Base-by-base conservation (phyloP, 2,797 vertebrate genomes). In the Nannoperca australis region DNA sequence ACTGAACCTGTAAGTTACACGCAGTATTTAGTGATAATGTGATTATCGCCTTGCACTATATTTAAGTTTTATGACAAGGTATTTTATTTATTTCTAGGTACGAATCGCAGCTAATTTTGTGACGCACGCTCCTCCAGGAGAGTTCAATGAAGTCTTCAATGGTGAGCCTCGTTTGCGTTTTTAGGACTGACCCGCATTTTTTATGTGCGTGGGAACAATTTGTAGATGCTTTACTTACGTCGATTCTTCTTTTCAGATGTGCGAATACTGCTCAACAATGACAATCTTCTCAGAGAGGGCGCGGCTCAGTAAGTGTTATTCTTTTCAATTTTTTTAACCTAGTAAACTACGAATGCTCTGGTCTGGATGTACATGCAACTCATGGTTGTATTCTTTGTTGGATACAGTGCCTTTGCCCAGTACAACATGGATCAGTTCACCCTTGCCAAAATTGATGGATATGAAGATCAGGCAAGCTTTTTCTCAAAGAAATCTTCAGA, bases 401-500 rank as follows among this genome's bases (percentile, higher is more conserved):
- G 13, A 58, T 74, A 72, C 88, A 99, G 98, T 90, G 97, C 97
- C 18, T 98, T 99, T 94, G 97, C 97, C 84, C 97, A 98, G 88
- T 99, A 98, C 89, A 98, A 99, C 91, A 99, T 98, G 97, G 98
- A 99, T 92, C 97, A 99, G 94, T 99, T 99, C 92, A 97, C 95
- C 5, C 95, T 95, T 0, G 97, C 96, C 91, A 98, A 96, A 94
- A 94, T 98, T 90, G 96, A 97, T 73, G 97, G 96, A 56, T 97
- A 95, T 68, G 97, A 99, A 40, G 97, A 98, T 81, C 96, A 96
- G 96, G 98, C 95, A 87, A 92, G 90, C 22, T 1, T 53, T 42
- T 42, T 36, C 5, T 60, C 36, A 12, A 24, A 22, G 7, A 20
- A 15, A 38, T 44, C 2, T 5, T 14, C 10, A 34, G 11, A 74